Conservation (phyloP, 2,888 invertebrate genomes). For the Papilio demoleus region DNA sequence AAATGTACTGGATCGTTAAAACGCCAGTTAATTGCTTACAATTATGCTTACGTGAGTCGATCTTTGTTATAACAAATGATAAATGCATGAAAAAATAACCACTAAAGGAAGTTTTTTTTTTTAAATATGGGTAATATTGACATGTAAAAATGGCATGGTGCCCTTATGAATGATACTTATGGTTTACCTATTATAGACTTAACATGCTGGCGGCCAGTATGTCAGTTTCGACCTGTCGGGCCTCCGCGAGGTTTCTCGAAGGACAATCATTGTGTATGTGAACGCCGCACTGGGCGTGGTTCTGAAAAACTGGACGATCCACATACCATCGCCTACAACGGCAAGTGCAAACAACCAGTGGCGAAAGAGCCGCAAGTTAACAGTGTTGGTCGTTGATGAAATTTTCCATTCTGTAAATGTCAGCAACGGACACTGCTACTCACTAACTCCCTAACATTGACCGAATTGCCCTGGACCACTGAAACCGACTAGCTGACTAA, state of each 20-base stretch:
- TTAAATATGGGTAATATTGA: slow-evolving; percentile 51
- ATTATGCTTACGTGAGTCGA: neutral
- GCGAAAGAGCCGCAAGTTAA: slow-evolving; percentile 66
- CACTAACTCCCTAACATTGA: slow-evolving; percentile 60
- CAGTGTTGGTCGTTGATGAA: slow-evolving; percentile 79
- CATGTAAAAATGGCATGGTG: slow-evolving; percentile 71
- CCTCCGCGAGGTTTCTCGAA: slow-evolving; percentile 72
- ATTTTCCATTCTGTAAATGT: slow-evolving; percentile 75
- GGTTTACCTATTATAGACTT: slow-evolving; percentile 81
- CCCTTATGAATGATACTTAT: slow-evolving; percentile 83
- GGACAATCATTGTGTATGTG: slow-evolving; percentile 65
- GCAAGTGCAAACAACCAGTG: slow-evolving; percentile 76
- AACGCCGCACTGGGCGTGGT: slow-evolving; percentile 80
- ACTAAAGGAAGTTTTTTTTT: slow-evolving; percentile 55
- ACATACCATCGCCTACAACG: slow-evolving; percentile 83
- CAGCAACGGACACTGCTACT: slow-evolving; percentile 81
- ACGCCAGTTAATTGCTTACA: slow-evolving; percentile 8
- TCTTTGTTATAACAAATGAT: neutral
- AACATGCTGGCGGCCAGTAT: slow-evolving; percentile 79
- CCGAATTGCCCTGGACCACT: slow-evolving; percentile 67
- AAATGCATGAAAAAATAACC: slow-evolving; percentile 66
- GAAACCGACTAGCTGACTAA: slow-evolving; percentile 59
- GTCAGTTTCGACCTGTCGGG: slow-evolving; percentile 77
- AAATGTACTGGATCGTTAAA: neutral
- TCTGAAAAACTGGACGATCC: slow-evolving; percentile 84